Conservation (phyloP, 2,888 invertebrate species). For the Amphipoea lucens region DNA sequence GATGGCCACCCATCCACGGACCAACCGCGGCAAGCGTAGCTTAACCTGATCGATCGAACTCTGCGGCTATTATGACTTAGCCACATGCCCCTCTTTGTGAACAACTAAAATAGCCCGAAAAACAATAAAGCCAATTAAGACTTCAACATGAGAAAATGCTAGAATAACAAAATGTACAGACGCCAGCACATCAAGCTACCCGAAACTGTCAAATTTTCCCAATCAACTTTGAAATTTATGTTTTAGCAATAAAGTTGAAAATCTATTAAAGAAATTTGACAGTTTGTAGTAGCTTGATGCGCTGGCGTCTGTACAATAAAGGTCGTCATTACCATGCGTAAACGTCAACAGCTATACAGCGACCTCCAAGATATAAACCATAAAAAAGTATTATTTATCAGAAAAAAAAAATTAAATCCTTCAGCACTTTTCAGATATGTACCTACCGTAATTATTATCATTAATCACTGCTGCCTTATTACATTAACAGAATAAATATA, state of each 20-base stretch:
- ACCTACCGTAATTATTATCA: background rate
- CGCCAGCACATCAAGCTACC: no score
- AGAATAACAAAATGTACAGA: background rate
- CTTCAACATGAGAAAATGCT: background rate
- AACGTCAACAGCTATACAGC: background rate
- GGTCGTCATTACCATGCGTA: background rate
- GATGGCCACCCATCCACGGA: no score
- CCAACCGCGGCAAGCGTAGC: no score
- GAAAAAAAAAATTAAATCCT: background rate
- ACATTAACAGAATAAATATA: conserved; percentile 31
- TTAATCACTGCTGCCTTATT: background rate
- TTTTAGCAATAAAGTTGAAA: no score
- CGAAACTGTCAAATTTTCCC: no score
- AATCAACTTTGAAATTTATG: no score
- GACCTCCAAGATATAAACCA: background rate
- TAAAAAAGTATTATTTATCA: background rate
- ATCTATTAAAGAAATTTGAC: no score
- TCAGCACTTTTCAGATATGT: background rate
- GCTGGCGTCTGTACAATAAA: background rate
- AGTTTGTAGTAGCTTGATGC: no score
- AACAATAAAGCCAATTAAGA: background rate
- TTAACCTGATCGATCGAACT: no score
- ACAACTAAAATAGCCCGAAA: background rate
- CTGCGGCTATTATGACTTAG: no score
- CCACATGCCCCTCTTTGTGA: no score